Base-by-base conservation (phyloP, 2,888 invertebrate species). In the Tachystola acroxantha region DNA sequence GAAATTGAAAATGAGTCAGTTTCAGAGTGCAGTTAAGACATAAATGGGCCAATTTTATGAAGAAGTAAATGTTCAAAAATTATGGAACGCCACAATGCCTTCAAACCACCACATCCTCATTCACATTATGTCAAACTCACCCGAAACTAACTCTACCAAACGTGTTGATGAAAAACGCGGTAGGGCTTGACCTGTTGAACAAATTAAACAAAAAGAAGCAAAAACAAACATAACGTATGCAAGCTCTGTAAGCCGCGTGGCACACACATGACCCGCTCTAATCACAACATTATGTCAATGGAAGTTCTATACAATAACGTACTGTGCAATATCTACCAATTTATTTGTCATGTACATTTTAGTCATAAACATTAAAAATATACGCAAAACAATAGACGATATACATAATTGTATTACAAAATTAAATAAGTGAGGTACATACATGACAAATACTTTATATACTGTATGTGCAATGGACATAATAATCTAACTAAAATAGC, bases 121-220 rank as follows among this genome's bases (percentile, higher is more conserved):
- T 84, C 81, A 69, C 69, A 73, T 80, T 79, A 81, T 80, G 75
- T 70, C 77, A 80, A 80, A 92, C 92, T 91, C 91, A 92, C 92
- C 92, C 92, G 82, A 91, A 91, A 81, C 89, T 89, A 85, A 89
- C 89, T 86, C 88, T 88, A 88, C 89, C 88, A 82, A 92, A 88
- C 78, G 90, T 90, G 89, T 91, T 90, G 89, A 91, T 89, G 88
- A 91, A 88, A 90, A 91, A 90, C 88, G 90, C 88, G 80, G 90
- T 88, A 80, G 90, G 89, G 84, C 89, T 89, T 89, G 90, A 89
- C 88, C 90, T 90, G 88, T 91, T 91, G 91, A 89, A 91, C 86
- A 91, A 90, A 90, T 88, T 79, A 81, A 81, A 80, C 78, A 80
- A 80, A 82, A 85, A 78, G 65, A 73, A 77, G 74, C 76, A 80